These are phyloP conservation scores for Sebastes vulpes DNA, from an alignment of 2,797 vertebrate genomes.

Conservation along the genomic window DNA sequence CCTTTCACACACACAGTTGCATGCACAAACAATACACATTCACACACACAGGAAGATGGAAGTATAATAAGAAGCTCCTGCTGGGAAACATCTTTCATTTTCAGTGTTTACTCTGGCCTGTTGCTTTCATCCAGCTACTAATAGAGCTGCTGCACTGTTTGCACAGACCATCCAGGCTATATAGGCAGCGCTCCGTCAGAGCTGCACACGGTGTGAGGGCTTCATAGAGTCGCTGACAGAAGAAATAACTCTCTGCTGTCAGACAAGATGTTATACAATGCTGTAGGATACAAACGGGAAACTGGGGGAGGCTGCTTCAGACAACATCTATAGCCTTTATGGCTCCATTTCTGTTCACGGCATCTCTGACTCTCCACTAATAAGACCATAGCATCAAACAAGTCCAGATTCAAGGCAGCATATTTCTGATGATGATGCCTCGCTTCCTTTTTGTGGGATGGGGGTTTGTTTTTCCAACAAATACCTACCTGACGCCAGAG, in stretches of 20 bases:
- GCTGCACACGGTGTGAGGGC: conserved; percentile 34
- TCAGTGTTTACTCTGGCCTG: conserved; percentile 40
- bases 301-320: neutral
- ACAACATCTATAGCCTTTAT: neutral
- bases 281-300: neutral
- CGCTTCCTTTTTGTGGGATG: neutral
- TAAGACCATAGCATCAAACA: neutral
- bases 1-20: neutral
- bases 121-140: conserved; percentile 39
- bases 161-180: conserved; percentile 11
- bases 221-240: conserved; percentile 18
- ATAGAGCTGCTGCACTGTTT: conserved; percentile 6
- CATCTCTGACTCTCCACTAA: neutral
- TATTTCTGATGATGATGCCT: neutral
- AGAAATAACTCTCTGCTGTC: conserved; percentile 25
- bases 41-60: neutral
- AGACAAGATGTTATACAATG: neutral
- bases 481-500: too few species aligned
- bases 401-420: neutral
- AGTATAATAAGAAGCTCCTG: conserved; percentile 10
- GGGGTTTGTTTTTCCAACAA: neutral
- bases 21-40: neutral
- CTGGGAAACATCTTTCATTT: conserved; percentile 44
- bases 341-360: neutral
- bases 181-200: conserved; percentile 25